Evolutionary conservation across 2,797 vertebrate species (phyloP).

Genomic region (Chelmon rostratus): DNA sequence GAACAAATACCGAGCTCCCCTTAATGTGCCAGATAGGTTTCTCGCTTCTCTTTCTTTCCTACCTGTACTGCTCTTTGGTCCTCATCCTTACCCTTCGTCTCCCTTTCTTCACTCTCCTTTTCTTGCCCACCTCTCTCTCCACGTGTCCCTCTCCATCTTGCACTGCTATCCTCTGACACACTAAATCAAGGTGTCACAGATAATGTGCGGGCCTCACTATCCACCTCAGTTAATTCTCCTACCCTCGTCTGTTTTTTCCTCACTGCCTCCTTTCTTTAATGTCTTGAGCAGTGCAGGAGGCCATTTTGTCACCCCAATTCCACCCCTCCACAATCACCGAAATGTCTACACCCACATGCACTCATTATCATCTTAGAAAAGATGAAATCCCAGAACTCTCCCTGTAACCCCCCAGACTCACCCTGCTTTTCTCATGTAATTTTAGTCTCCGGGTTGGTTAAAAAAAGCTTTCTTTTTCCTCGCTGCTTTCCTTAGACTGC

Average conservation of each 20-base stretch:
- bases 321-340: conserved; percentile 37
- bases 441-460: conserved; percentile 7
- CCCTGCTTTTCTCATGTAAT: conserved; percentile 2
- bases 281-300: conserved; percentile 44
- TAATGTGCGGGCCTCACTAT: conserved; percentile 29
- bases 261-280: conserved; percentile 30
- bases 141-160: not conserved
- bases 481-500: not conserved
- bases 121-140: conserved; percentile 5
- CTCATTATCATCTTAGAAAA: conserved; percentile 43
- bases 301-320: conserved; percentile 66
- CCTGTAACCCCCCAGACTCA: conserved; percentile 22
- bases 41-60: conserved; percentile 8
- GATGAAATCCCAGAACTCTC: conserved; percentile 39
- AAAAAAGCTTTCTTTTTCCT: conserved; percentile 2
- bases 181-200: conserved; percentile 53
- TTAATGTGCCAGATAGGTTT: conserved; percentile 38
- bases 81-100: conserved; percentile 8
- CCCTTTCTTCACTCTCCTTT: conserved; percentile 4
- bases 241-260: conserved; percentile 1
- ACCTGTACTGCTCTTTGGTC: conserved; percentile 17
- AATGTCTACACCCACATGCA: conserved; percentile 53
- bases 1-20: conserved; percentile 35
- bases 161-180: conserved; percentile 31
- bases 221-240: conserved; percentile 50